Percentiles rank a stretch among this genome's conserved stretches.
These are phyloP conservation scores for Oreochromis spilurus DNA, from an alignment of 2,113 vertebrate species.

Conservation along the genomic window DNA sequence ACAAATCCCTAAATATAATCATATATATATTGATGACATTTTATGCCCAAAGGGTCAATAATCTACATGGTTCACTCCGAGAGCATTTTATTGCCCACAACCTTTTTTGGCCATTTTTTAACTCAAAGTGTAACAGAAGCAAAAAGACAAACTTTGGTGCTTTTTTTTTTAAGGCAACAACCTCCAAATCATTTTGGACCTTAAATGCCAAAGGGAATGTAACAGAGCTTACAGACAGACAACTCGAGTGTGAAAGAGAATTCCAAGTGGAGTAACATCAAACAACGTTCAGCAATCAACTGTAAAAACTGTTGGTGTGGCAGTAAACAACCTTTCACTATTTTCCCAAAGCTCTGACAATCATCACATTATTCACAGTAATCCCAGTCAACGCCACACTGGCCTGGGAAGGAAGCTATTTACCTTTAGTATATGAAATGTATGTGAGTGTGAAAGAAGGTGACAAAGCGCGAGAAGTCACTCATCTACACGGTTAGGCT, in stretches of 20 bases:
- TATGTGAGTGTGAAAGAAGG: background rate
- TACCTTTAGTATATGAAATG: background rate
- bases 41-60: background rate
- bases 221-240: background rate
- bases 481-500: background rate
- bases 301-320: background rate
- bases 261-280: background rate
- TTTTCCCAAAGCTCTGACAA: background rate
- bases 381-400: background rate
- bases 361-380: background rate
- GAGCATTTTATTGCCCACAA: background rate
- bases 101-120: background rate
- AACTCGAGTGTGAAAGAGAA: background rate
- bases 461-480: background rate
- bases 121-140: background rate
- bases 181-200: background rate
- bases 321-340: background rate
- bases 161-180: background rate
- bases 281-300: background rate
- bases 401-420: background rate
- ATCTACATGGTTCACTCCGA: background rate
- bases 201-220: background rate
- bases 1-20: background rate
- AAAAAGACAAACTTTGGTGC: background rate
- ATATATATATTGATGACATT: fast-evolving